Base-by-base conservation (phyloP, 2,797 vertebrate genomes). In the Carduelis carduelis region DNA sequence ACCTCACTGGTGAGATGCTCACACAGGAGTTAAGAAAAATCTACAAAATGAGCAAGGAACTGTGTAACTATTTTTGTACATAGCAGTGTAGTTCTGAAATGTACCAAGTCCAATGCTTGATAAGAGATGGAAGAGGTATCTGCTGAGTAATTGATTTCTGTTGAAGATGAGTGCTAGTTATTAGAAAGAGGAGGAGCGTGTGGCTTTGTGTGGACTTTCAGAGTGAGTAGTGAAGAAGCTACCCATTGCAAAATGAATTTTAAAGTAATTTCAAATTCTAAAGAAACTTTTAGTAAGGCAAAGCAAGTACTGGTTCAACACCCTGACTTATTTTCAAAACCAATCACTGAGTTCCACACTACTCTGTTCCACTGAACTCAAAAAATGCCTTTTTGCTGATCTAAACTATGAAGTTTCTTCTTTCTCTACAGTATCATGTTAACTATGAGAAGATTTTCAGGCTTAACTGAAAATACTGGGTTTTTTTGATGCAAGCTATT, bases 1-100 rank as follows among this genome's bases (percentile, higher is more conserved):
- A 99, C 96, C 98, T 99, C 68, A 99, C 99, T 98, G 99, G 99
- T 99, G 97, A 98, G 97, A 88, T 93, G 56, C 46, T 65, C 47
- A 3, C 75, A 66, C 72, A 86, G 57, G 46, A 30, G 21, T 80
- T 94, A 92, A 93, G 59, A 95, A 77, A 83, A 85, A 89, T 81
- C 63, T 76, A 49, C 60, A 32, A 41, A 77, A 66, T 27, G 35
- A 80, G 44, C 39, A 71, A 39, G 52, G 43, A 70, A 37, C 50
- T 83, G 47, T 72, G 26, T 80, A 66, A 76, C 83, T 88, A 41
- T 72, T 94, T 96, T 84, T 76, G 32, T 85, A n/a, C 9, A 6
- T 85, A 85, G 28, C 53, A 76, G 10, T 50, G 12, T 82, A 70
- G 35, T 80, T 85, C 52, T 27, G 11, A 94, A 87, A 68, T 39